Base-by-base conservation (phyloP, 1,140 invertebrate genomes). In the Subanguina moxae region DNA sequence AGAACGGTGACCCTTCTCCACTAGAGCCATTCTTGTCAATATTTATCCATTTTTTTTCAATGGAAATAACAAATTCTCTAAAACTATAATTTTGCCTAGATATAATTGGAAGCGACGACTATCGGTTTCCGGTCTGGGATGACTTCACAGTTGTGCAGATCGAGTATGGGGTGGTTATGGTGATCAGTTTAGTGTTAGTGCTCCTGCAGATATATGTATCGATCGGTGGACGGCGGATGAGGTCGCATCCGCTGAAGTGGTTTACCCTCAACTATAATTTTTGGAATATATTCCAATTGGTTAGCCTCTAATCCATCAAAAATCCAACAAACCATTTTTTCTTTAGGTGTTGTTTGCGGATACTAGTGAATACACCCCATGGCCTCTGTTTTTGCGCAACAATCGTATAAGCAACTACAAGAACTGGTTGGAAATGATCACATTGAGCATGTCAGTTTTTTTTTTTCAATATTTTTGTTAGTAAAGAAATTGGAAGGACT, bases 401-500 rank as follows among this genome's bases (percentile, higher is more conserved):
- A 19, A 19, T 25, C n/a, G 48, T 15, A 52, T 52, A 7, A 25
- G n/a, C 48, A 25, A 52, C 48, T 21, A 52, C 23, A 19, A 15
- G n/a, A 52, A 52, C 23, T 52, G 48, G 48, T 25, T 52, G 15
- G 48, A 52, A 52, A 52, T 52, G 48, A 52, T 52, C n/a, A 52
- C 48, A 15, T 25, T 52, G 48, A 52, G n/a, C 48, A 52, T 52
- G 48, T 38, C 3, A 38, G 3, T 38, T 38, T 38, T 38, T 38
- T 38, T 3, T 38, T 38, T 38, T 5, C 32, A 38, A 38, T n/a
- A n/a, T n/a, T n/a, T n/a, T n/a, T n/a, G n/a, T n/a, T n/a, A n/a
- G n/a, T n/a, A n/a, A n/a, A n/a, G n/a, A n/a, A n/a, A n/a, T n/a
- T n/a, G n/a, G n/a, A n/a, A n/a, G n/a, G n/a, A n/a, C n/a, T n/a